phyloP scores from a whole-genome alignment of 2,113 vertebrate species.

The Ochotona curzoniae region DNA sequence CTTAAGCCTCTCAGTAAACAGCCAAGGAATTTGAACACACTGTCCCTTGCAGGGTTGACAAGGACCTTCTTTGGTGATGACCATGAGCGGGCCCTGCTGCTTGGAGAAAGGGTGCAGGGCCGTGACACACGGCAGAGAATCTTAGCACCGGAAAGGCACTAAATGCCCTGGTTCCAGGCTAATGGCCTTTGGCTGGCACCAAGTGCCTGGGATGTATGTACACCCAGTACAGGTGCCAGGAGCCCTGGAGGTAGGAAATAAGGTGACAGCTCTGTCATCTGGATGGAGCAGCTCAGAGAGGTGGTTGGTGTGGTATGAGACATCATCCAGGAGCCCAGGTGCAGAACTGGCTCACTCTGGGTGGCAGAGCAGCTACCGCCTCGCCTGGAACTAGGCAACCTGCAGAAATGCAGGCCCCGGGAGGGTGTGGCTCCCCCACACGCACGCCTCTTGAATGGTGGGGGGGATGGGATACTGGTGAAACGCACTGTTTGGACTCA shows the following conservation, averaged over 20 bases:
- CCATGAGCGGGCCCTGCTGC: not conserved
- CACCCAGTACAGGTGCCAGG: not conserved
- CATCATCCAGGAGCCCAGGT: not conserved
- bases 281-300: not conserved
- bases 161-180: not conserved
- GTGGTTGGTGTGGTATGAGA: too few relatives aligned
- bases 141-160: not conserved
- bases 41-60: accelerated
- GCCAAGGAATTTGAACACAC: not conserved
- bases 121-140: not conserved
- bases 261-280: accelerated
- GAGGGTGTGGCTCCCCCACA: accelerated
- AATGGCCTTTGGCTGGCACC: not conserved
- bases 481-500: not conserved
- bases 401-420: not conserved
- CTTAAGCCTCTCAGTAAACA: not conserved
- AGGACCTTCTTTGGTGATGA: not conserved
- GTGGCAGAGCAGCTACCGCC: not conserved
- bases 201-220: not conserved
- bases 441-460: not conserved
- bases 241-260: not conserved
- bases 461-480: not conserved
- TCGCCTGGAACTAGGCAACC: not conserved
- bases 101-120: not conserved
- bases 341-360: not conserved